Conservation (phyloP, 1,140 invertebrate species). For the Nixonia krombeini region DNA sequence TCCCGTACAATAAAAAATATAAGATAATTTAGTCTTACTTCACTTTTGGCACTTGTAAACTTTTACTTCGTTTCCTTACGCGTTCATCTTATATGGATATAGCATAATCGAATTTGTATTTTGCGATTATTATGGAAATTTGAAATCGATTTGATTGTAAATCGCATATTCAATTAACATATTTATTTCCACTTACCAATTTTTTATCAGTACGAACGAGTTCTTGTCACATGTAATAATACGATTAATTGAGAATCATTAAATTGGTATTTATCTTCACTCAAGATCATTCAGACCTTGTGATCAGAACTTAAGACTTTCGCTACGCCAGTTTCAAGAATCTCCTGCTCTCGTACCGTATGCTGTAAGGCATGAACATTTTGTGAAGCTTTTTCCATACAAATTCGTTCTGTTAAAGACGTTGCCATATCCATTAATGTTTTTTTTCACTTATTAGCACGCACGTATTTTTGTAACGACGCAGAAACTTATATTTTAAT, state of each 20-base stretch:
- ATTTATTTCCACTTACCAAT: constrained; percentile 17
- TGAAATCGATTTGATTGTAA: constrained; percentile 3
- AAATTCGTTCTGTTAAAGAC: no score
- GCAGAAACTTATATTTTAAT: no score
- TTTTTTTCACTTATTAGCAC: no score
- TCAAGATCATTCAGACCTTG: constrained; percentile 15
- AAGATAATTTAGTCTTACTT: no score
- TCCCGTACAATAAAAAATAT: no score
- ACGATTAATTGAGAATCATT: constrained; percentile 40
- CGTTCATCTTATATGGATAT: no score
- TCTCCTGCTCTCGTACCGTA: not conserved
- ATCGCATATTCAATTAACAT: constrained; percentile 14
- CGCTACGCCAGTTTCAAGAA: constrained; percentile 19
- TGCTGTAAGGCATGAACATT: not conserved
- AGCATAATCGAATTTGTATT: constrained; percentile 44
- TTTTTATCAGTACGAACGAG: constrained; percentile 28
- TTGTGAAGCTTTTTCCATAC: no score
- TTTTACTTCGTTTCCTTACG: no score
- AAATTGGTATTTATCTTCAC: constrained; percentile 19
- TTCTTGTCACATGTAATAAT: constrained; percentile 33
- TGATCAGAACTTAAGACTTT: constrained; percentile 36
- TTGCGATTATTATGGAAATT: constrained; percentile 6
- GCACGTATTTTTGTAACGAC: no score
- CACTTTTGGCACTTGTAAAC: no score
- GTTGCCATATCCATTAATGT: no score